These are phyloP conservation scores for Carettochelys insculpta DNA, from an alignment of 2,113 vertebrate species.

Conservation along the genomic window DNA sequence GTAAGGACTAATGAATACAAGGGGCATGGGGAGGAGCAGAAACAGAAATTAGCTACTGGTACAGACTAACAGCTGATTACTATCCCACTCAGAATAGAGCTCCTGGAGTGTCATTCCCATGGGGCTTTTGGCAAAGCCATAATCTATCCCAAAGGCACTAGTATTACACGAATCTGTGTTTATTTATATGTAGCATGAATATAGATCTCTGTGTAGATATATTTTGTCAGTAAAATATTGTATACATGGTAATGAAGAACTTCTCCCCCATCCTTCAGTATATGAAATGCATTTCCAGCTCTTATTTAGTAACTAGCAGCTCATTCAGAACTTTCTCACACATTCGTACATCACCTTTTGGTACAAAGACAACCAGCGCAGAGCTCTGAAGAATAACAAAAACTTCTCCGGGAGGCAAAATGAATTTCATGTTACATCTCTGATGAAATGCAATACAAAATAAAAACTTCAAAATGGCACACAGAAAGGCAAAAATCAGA, in stretches of 20 bases:
- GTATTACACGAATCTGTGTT: not conserved
- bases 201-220: not conserved
- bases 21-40: no score
- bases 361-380: not conserved
- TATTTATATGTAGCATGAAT: not conserved
- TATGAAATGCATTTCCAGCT: not conserved
- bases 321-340: conserved; percentile 6
- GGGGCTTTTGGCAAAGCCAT: not conserved
- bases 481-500: not conserved
- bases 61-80: not conserved
- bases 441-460: conserved; percentile 5
- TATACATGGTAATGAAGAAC: not conserved
- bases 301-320: not conserved
- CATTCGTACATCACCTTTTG: not conserved
- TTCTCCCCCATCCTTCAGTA: not conserved
- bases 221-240: not conserved
- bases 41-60: not conserved
- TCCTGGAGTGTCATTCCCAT: no score
- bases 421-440: not conserved
- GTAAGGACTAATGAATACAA: no score
- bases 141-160: not conserved
- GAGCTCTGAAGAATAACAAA: not conserved
- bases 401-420: not conserved
- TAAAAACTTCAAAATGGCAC: not conserved
- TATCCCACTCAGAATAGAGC: not conserved